Evolutionary conservation across 2,113 vertebrate genomes (phyloP).

Genomic region (Labeo rohita): DNA sequence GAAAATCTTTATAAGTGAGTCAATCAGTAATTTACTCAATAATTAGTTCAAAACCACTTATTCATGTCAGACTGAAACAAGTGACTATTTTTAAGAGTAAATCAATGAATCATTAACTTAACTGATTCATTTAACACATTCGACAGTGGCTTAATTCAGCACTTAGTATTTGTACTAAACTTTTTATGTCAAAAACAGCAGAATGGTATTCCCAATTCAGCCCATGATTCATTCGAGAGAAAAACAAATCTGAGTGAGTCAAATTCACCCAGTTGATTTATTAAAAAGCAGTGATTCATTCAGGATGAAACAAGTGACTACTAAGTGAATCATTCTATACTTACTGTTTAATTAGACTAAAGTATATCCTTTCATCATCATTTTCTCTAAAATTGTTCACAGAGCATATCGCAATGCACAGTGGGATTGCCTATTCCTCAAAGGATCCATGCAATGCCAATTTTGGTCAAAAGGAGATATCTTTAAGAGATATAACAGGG

Average conservation of each 20-base stretch:
- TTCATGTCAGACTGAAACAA: neutral
- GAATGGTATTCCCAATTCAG: neutral
- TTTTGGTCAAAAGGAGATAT: neutral
- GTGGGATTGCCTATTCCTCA: neutral
- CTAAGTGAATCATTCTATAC: neutral
- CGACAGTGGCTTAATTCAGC: neutral
- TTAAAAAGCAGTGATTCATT: constrained; percentile 3
- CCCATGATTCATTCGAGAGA: neutral
- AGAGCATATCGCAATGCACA: neutral
- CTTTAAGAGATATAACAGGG: neutral
- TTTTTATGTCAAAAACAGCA: neutral
- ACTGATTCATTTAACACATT: neutral
- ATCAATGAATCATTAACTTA: neutral
- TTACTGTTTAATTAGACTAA: neutral
- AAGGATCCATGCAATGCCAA: neutral
- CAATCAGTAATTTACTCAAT: neutral
- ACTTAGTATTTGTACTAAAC: neutral
- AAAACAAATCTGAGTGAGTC: neutral
- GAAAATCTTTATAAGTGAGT: neutral
- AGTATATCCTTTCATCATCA: neutral
- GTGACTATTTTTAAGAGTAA: neutral
- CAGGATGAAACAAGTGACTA: neutral
- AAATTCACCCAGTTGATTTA: neutral
- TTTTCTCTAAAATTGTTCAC: neutral
- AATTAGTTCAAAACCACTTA: neutral